These are phyloP conservation scores for Phaonia tiefii DNA, from an alignment of 2,888 invertebrate genomes.

Conservation along the genomic window DNA sequence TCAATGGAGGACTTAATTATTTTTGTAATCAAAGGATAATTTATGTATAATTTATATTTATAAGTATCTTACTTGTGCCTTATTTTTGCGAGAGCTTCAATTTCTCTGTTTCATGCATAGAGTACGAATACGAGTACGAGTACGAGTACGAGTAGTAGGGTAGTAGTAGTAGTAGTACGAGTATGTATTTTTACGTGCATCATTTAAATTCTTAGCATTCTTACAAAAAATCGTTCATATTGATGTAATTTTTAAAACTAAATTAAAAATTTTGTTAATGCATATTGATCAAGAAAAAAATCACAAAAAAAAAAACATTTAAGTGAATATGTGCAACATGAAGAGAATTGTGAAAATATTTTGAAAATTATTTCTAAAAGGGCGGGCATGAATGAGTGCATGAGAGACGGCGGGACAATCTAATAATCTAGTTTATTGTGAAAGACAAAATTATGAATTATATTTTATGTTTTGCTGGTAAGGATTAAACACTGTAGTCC, in stretches of 20 bases:
- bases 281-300: conserved; percentile 50
- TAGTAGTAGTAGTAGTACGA: conserved; percentile 54
- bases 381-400: conserved; percentile 18
- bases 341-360: conserved; percentile 41
- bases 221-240: conserved; percentile 79
- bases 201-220: conserved; percentile 68
- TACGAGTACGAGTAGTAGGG: conserved; percentile 31
- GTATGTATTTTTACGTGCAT: conserved; percentile 64
- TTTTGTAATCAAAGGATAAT: neutral
- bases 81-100: conserved; percentile 58
- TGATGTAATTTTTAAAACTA: conserved; percentile 79
- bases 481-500: too few relatives aligned
- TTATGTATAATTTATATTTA: neutral
- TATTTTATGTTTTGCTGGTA: too few relatives aligned
- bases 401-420: neutral
- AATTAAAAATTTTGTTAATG: conserved; percentile 70
- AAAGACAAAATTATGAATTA: conserved; percentile 25
- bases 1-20: conserved; percentile 20
- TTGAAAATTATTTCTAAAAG: conserved; percentile 5
- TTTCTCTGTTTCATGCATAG: conserved; percentile 62
- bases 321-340: conserved; percentile 51
- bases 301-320: conserved; percentile 51
- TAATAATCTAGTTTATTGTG: neutral
- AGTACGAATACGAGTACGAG: too few relatives aligned
- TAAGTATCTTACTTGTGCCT: conserved; percentile 66